Base-by-base conservation (phyloP, 2,797 vertebrate genomes). In the Argentina silus region DNA sequence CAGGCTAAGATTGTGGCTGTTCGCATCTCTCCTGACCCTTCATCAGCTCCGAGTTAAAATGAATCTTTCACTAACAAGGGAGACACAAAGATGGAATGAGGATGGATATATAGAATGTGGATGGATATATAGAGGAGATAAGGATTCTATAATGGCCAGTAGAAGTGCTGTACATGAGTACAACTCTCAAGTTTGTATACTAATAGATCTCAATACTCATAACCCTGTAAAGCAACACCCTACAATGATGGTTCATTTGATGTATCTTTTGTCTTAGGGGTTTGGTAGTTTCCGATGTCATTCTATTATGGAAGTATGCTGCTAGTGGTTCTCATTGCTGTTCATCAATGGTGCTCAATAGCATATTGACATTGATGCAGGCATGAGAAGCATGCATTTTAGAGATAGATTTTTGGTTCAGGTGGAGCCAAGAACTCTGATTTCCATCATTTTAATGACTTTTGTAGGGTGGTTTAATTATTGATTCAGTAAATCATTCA, bases 1-100 rank as follows among this genome's bases (percentile, higher is more conserved):
- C 85, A 12, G 92, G 93, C 92, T 89, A 92, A 89, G 91, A 93
- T 91, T 93, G 91, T 91, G 90, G 91, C 88, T 91, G 89, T 86
- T 90, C 86, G 78, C 88, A 90, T 93, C 90, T 89, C 91, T 91
- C 86, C 89, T 91, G 92, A 93, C 92, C 89, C 85, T 85, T 89
- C 87, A 85, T 92, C 90, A 91, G 65, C 86, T 89, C 80, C 75
- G 81, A 69, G 88, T 89, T 92, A 83, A 86, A 91, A 87, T 81
- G 81, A 84, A 87, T 87, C 86, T 80, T 23, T 9, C 79, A 85
- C 81, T 70, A 86, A 87, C 79, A 76, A 83, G 74, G 65, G 76
- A 81, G 78, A 15, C 60, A 17, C 14, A 10, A 23, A 17, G 61
- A 75, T 73, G 48, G 59, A 21, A 11, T 67, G 21, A 56, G 68